Evolutionary conservation across 2,797 vertebrate genomes (phyloP).

Genomic region (Ciconia nigra): DNA sequence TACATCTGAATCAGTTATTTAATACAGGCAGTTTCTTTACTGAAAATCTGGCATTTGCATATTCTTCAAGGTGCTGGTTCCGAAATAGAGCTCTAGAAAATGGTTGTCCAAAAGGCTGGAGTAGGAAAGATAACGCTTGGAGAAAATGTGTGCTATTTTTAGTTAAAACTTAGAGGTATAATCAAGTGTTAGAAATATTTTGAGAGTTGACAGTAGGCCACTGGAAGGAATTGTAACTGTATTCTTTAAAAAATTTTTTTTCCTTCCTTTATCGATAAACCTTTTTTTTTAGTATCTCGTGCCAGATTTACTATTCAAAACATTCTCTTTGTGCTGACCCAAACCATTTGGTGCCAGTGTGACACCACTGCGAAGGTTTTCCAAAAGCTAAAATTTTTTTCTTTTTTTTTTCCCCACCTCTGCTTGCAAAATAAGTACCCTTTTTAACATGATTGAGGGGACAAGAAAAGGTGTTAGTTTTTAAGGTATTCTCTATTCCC

Average conservation of each 20-base stretch:
- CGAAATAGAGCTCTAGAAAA: neutral
- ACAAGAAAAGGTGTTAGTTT: neutral
- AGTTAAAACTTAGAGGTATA: neutral
- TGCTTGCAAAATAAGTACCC: neutral
- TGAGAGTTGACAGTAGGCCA: neutral
- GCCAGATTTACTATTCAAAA: neutral
- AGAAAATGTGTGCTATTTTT: neutral
- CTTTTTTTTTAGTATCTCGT: neutral
- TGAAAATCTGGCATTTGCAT: neutral
- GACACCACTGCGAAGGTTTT: neutral
- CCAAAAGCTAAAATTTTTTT: neutral
- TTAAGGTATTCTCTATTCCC: neutral
- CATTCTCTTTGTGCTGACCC: neutral
- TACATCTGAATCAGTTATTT: neutral
- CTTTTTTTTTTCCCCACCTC: fast-evolving
- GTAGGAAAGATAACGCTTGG: neutral
- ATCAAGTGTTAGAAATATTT: neutral
- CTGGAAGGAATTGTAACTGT: neutral
- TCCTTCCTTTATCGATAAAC: neutral
- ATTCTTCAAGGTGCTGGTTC: neutral
- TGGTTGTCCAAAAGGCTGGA: neutral
- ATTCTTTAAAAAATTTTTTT: neutral
- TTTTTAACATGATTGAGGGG: neutral
- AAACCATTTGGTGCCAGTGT: neutral
- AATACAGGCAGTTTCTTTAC: neutral